Evolutionary conservation across 2,888 invertebrate genomes (phyloP), one percentile per base, ranked within the genome.

Genomic region (Choreutis nemorana): DNA sequence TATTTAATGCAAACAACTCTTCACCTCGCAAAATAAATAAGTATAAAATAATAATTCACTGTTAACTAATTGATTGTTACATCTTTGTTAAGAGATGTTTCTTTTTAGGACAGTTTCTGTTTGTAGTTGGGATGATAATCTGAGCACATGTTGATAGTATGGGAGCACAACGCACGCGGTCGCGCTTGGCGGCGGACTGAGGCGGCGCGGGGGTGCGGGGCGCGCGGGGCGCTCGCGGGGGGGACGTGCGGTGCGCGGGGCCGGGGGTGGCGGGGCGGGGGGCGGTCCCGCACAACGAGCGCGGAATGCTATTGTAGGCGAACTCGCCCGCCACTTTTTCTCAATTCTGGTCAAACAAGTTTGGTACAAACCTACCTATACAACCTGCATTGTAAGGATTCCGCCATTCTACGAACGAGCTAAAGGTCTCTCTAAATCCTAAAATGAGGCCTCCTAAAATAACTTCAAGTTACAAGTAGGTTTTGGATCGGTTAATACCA

Each of bases 351-450:
- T 77, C 73, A 77, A 77, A 77, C 78, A 71, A 77, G 78, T 77
- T 78, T 71, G 50, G 73, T 72, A n/a, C n/a, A n/a, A n/a, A n/a
- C n/a, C n/a, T n/a, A n/a, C n/a, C n/a, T n/a, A 70, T 75, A 77
- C 73, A 75, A 77, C 75, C 75, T 71, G 77, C 77, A 75, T 77
- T 72, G 67, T 73, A 70, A 68, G 71, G 77, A 75, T 73, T 75
- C 77, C 71, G 75, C 75, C 77, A 73, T 75, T 73, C 72, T 68
- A 60, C 53, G 57, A 63, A 60, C 55, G 42, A 64, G 50, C 55
- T 63, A 67, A 68, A 63, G 66, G 65, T 68, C 64, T 65, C 56
- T 70, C 61, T 62, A 64, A 70, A 62, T 58, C 64, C 59, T 38
- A 46, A 45, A 29, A 30, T 12, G 14, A 29, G n/a, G n/a, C n/a